A percentile compares a stretch with the other conserved stretches of the same genome.
Evolutionary conservation across 2,113 vertebrate species (phyloP).

Genomic region (Dromas ardeola): DNA sequence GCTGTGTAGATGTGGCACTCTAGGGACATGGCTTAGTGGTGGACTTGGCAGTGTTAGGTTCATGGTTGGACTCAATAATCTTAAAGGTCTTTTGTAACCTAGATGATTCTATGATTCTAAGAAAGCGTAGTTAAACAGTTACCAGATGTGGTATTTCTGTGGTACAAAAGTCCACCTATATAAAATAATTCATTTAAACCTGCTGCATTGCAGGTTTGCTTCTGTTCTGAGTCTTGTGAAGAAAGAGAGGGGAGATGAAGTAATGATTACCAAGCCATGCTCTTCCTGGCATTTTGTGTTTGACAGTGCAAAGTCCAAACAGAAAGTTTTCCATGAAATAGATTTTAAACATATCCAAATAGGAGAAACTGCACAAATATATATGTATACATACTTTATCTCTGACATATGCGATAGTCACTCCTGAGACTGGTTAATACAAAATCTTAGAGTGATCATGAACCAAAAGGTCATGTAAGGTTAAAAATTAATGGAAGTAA

Average conservation of each 20-base stretch:
- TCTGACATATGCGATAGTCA: rapidly evolving
- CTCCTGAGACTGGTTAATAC: not conserved
- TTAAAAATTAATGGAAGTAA: not conserved
- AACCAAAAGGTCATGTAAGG: not conserved
- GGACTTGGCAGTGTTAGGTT: not conserved
- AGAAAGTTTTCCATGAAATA: not conserved
- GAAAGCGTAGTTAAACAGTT: not conserved
- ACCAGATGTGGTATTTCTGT: not conserved
- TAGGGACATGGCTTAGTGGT: not conserved
- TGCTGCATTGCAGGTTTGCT: not conserved
- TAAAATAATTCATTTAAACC: not conserved
- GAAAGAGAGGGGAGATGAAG: not conserved
- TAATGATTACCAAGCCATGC: not conserved
- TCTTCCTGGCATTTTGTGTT: not conserved
- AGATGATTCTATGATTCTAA: not conserved
- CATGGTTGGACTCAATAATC: rapidly evolving
- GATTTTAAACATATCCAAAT: not conserved
- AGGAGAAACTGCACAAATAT: not conserved
- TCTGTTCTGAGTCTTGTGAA: not conserved
- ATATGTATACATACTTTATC: not conserved
- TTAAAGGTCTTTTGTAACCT: not conserved
- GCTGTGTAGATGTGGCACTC: rapidly evolving
- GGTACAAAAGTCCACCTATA: not conserved
- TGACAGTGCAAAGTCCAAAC: not conserved
- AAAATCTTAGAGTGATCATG: not conserved